Conservation (phyloP, 2,888 invertebrate species). For the Pachymerium ferrugineum region DNA sequence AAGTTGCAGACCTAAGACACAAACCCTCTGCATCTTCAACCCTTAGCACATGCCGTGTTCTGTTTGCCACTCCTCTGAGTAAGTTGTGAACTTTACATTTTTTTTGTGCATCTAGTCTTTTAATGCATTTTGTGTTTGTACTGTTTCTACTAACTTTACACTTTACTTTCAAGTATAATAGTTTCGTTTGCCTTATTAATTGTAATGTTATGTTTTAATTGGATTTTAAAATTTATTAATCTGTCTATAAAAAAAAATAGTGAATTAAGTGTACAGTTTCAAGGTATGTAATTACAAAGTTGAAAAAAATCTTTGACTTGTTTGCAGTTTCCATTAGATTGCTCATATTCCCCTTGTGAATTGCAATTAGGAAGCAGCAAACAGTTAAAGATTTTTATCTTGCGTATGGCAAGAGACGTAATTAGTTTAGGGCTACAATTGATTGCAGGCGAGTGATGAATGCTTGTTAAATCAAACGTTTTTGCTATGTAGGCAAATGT, state of each 20-base stretch:
- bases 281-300: too few relatives aligned
- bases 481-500: too few relatives aligned
- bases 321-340: neutral
- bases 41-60: conserved; percentile 6
- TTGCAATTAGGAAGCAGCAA: neutral
- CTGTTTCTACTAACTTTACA: too few relatives aligned
- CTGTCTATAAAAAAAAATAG: too few relatives aligned
- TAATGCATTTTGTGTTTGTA: too few relatives aligned
- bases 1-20: neutral
- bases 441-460: neutral
- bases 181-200: too few relatives aligned
- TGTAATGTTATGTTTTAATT: too few relatives aligned
- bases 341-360: neutral
- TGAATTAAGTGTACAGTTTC: too few relatives aligned
- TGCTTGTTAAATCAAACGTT: neutral
- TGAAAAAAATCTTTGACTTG: too few relatives aligned
- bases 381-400: neutral
- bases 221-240: too few relatives aligned
- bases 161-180: too few relatives aligned
- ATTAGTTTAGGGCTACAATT: neutral
- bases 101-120: too few relatives aligned
- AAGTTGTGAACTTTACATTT: neutral
- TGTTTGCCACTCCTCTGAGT: neutral
- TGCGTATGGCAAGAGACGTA: neutral
- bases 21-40: conserved; percentile 6